Conservation (phyloP, 1,140 invertebrate species). For the Pomacea maculata region DNA sequence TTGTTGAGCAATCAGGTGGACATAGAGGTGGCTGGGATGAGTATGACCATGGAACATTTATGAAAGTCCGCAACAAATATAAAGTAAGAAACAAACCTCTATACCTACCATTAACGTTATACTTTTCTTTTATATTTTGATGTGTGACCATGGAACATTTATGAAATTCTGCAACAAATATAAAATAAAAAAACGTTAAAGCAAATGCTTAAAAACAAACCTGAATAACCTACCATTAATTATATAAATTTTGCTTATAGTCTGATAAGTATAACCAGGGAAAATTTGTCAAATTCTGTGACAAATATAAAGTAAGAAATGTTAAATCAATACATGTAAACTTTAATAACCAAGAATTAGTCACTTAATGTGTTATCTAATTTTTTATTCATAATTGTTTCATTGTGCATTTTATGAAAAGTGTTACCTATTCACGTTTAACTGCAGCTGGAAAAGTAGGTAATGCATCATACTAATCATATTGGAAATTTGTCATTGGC, state of each 20-base stretch:
- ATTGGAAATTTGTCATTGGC: too few relatives aligned
- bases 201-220: too few relatives aligned
- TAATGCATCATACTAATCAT: too few relatives aligned
- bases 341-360: too few relatives aligned
- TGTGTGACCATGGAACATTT: slow-evolving; percentile 64
- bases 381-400: too few relatives aligned
- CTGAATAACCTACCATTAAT: background rate
- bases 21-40: slow-evolving; percentile 64
- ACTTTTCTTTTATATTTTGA: slow-evolving; percentile 32
- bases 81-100: slow-evolving; percentile 45
- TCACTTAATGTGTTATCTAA: too few relatives aligned
- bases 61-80: slow-evolving; percentile 58
- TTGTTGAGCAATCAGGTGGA: slow-evolving; percentile 61
- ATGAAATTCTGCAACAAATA: slow-evolving; percentile 59
- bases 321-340: too few relatives aligned
- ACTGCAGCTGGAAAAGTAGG: too few relatives aligned
- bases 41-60: slow-evolving; percentile 64
- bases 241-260: background rate
- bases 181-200: slow-evolving; percentile 44
- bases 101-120: background rate
- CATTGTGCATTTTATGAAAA: too few relatives aligned
- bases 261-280: slow-evolving; percentile 64
- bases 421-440: too few relatives aligned
- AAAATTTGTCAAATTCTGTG: slow-evolving; percentile 61
- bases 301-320: slow-evolving; percentile 34